These are phyloP conservation scores for Meloidogyne floridensis DNA, from an alignment of 1,140 invertebrate species.

Conservation along the genomic window DNA sequence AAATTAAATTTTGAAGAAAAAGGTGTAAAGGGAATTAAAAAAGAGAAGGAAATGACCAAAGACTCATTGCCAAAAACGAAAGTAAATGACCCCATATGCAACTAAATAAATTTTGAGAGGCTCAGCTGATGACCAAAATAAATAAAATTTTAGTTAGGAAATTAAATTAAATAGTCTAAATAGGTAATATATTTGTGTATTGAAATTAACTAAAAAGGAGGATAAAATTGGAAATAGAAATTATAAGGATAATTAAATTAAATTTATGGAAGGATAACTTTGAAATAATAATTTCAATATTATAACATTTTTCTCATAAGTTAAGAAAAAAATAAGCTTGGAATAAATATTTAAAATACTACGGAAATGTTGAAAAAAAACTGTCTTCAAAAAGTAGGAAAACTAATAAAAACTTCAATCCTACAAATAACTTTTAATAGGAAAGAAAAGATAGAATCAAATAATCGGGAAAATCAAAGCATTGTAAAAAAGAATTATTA, in stretches of 20 bases:
- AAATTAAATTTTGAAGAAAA: constrained; percentile 6
- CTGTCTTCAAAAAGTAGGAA: not conserved
- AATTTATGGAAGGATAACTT: too few relatives aligned
- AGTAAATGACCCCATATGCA: not conserved
- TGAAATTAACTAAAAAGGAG: not conserved
- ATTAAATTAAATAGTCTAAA: not conserved
- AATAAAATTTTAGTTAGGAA: not conserved
- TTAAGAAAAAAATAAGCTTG: too few relatives aligned
- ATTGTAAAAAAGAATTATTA: not conserved
- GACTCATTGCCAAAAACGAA: not conserved
- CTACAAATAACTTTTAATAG: too few relatives aligned
- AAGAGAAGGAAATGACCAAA: constrained; percentile 4
- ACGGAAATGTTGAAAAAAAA: too few relatives aligned
- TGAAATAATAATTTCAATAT: too few relatives aligned
- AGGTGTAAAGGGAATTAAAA: not conserved
- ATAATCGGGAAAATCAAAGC: not conserved
- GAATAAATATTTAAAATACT: too few relatives aligned
- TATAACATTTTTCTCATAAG: too few relatives aligned
- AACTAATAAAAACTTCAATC: not conserved
- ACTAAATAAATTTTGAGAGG: not conserved
- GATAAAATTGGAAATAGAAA: not conserved
- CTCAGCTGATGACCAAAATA: not conserved
- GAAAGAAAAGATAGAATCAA: not conserved
- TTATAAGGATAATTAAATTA: too few relatives aligned
- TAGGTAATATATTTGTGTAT: not conserved